Base-by-base conservation (phyloP, 2,888 invertebrate species). In the Leptopilina myrica region DNA sequence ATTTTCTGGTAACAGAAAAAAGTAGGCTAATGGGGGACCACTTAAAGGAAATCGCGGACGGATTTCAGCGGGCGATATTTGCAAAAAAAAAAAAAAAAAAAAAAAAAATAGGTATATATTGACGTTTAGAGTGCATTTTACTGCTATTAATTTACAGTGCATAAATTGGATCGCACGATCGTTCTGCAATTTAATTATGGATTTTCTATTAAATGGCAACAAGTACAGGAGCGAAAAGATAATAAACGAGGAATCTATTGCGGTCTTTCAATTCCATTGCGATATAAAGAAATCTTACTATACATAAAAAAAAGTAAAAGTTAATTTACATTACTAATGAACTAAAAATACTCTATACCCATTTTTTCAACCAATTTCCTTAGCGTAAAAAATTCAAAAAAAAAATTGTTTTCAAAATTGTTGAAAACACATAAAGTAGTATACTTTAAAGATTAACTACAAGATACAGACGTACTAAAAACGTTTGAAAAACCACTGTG, bases 21-120 rank as follows among this genome's bases (percentile, higher is more conserved):
- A 73, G 73, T 73, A 73, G 73, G 73, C 56, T 73, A 73, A 73
- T 73, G 73, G 56, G 62, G 56, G n/a, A 56, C 53, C 56, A 73
- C 56, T 73, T 59, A 73, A 59, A 73, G 33, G 56, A 56, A 59
- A 73, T 73, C 73, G 40, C 56, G 15, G 53, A 56, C 9, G 56
- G 33, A 73, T 73, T 73, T n/a, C 43, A 73, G 11, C 33, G 56
- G 33, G 33, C 56, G 33, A 56, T 73, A 73, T 73, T 56, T 59
- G 9, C 33, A 5, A 33, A 33, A 4, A 2, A 33, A 33, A 33
- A 73, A 40, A 46, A 46, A 46, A 46, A 46, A 46, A 46, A 46
- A 46, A 49, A 49, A 49, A 49, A 56, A 59, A 73, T 40, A 56
- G 9, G 56, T 73, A 73, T 33, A 33, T 73, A 43, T 43, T 56